Evolutionary conservation across 2,113 vertebrate genomes (phyloP).

Genomic region (Brachirus orientalis): DNA sequence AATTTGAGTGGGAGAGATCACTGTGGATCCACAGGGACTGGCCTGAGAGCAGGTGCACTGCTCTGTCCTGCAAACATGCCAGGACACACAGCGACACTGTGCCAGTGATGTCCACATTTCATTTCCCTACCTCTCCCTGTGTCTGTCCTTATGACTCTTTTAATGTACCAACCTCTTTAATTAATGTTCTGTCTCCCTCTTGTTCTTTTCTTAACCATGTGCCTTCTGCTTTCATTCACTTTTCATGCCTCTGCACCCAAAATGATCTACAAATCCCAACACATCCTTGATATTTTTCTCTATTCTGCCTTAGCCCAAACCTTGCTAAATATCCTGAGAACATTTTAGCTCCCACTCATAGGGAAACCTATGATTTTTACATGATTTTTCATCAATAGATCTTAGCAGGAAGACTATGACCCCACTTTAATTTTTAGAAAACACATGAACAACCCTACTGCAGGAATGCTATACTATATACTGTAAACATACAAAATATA

Average conservation of each 20-base stretch:
- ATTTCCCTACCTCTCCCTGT: slow-evolving; percentile 10
- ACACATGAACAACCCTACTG: neutral
- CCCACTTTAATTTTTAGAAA: neutral
- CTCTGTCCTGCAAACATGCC: slow-evolving; percentile 43
- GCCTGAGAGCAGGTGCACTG: slow-evolving; percentile 63
- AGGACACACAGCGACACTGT: slow-evolving; percentile 33
- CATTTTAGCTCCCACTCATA: neutral
- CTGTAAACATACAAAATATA: neutral
- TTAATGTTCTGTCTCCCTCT: neutral
- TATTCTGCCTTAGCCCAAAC: slow-evolving; percentile 6
- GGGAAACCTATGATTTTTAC: slow-evolving; percentile 11
- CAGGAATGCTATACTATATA: neutral
- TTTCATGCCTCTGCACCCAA: neutral
- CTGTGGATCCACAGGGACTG: slow-evolving; percentile 50
- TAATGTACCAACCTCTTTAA: neutral
- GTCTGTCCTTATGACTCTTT: slow-evolving; percentile 27
- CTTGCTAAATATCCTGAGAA: slow-evolving; percentile 20
- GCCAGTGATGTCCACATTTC: slow-evolving; percentile 54
- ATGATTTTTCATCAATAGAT: slow-evolving; percentile 28
- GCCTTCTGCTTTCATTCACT: neutral
- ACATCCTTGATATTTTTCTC: neutral
- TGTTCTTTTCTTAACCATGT: too few species aligned
- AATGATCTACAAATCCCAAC: too few species aligned
- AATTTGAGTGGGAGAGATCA: slow-evolving; percentile 32
- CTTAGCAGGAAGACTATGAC: neutral